Evolutionary conservation across 2,113 vertebrate genomes (phyloP).

Genomic region (Alligator sinensis): DNA sequence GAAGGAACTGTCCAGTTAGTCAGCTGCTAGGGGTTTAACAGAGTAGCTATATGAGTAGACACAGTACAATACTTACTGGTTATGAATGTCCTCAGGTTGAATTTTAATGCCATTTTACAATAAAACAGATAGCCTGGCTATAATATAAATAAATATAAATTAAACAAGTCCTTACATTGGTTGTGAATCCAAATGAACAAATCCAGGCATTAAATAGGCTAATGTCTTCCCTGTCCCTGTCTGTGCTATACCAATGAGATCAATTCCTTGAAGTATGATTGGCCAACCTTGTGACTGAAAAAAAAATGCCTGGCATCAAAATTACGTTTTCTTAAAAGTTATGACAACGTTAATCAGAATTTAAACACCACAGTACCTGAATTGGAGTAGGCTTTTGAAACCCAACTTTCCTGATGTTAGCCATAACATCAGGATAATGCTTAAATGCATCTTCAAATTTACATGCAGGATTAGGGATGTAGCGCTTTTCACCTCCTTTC

Average conservation of each 20-base stretch:
- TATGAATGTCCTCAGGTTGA: neutral
- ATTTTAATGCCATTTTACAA: neutral
- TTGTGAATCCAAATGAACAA: slow-evolving; percentile 95
- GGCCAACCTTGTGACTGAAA: slow-evolving; percentile 95
- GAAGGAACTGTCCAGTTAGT: no score
- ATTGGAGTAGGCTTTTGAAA: slow-evolving; percentile 95
- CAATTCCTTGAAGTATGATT: slow-evolving; percentile 89
- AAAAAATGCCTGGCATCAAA: neutral
- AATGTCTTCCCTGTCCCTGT: slow-evolving; percentile 97
- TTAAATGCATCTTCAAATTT: slow-evolving; percentile 91
- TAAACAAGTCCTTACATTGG: slow-evolving; percentile 83
- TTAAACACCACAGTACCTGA: slow-evolving; percentile 83
- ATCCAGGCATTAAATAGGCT: slow-evolving; percentile 94
- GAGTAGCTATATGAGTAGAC: neutral
- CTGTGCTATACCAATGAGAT: slow-evolving; percentile 96
- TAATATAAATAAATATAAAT: neutral
- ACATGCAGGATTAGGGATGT: slow-evolving; percentile 88
- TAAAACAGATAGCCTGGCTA: neutral
- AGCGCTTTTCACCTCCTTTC: slow-evolving; percentile 85
- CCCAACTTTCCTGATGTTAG: slow-evolving; percentile 87
- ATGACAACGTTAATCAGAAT: neutral
- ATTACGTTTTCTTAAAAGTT: neutral
- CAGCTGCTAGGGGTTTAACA: neutral
- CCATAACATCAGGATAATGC: slow-evolving; percentile 90
- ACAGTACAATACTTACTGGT: neutral